Conservation (phyloP, 2,888 invertebrate species). For the Netelia virgata region DNA sequence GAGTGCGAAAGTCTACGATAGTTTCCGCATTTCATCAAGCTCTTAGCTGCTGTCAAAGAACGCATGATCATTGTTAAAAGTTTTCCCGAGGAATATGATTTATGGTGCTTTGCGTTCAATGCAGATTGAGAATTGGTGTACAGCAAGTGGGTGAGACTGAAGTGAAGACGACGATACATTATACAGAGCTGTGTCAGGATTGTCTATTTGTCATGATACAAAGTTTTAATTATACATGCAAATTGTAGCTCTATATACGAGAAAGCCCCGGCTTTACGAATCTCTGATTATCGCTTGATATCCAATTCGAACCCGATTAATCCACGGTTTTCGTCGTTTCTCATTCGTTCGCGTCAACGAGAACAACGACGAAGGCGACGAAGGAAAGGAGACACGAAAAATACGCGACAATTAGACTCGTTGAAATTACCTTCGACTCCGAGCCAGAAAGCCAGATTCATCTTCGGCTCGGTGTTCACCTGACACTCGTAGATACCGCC, state of each 20-base stretch:
- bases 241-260: neutral
- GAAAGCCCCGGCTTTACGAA: neutral
- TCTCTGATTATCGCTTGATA: neutral
- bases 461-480: conserved; percentile 95
- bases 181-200: neutral
- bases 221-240: neutral
- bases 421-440: conserved; percentile 91
- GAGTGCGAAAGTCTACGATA: conserved; percentile 27
- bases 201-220: neutral
- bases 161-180: neutral
- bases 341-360: conserved; percentile 31
- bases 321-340: conserved; percentile 1
- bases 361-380: conserved; percentile 64
- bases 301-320: conserved; percentile 34
- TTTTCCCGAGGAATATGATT: neutral
- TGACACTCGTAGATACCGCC: conserved; percentile 95
- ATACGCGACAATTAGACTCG: conserved; percentile 23
- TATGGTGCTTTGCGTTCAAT: neutral
- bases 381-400: conserved; percentile 23
- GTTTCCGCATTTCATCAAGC: neutral
- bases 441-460: conserved; percentile 93
- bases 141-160: neutral
- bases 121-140: neutral
- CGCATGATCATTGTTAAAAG: neutral
- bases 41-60: neutral